A percentile compares a stretch with the other conserved stretches of the same genome.
Conservation (phyloP, 2,888 invertebrate genomes). For the Andricus curvator region DNA sequence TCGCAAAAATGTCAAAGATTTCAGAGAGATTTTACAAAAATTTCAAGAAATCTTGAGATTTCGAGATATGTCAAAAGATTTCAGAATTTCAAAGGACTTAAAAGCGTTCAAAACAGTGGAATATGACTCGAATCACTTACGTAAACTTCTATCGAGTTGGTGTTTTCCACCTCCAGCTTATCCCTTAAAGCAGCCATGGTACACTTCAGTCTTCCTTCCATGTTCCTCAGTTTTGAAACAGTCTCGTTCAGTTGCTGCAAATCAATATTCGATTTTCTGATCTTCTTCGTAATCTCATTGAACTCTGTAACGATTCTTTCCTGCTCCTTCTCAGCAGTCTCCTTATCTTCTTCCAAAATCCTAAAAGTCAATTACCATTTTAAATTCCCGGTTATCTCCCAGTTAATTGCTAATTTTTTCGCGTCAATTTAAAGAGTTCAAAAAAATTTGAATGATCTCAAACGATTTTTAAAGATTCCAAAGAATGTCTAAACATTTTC, state of each 20-base stretch:
- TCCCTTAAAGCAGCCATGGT: slow-evolving; percentile 65
- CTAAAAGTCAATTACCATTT: slow-evolving; percentile 50
- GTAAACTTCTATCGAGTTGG: slow-evolving; percentile 60
- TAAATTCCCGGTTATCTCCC: too few species aligned
- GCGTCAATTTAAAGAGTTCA: too few species aligned
- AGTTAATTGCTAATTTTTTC: too few species aligned
- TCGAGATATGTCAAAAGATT: too few species aligned
- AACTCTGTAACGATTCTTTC: slow-evolving; percentile 46
- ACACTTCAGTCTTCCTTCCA: slow-evolving; percentile 58
- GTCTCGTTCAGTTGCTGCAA: slow-evolving; percentile 53
- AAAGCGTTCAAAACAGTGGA: too few species aligned
- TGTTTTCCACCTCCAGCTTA: slow-evolving; percentile 58
- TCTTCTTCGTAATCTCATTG: slow-evolving; percentile 55
- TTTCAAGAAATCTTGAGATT: too few species aligned
- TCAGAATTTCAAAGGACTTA: too few species aligned
- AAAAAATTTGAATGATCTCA: too few species aligned
- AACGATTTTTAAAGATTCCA: too few species aligned
- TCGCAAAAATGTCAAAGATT: too few species aligned
- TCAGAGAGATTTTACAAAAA: too few species aligned
- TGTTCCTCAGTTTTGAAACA: slow-evolving; percentile 55
- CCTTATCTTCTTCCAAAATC: slow-evolving; percentile 66
- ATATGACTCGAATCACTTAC: slow-evolving; percentile 61
- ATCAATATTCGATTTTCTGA: slow-evolving; percentile 58
- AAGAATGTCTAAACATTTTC: too few species aligned
- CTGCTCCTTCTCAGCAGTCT: slow-evolving; percentile 55